A percentile compares a stretch with the other conserved stretches of the same genome.
Conservation (phyloP, 1,140 invertebrate genomes). For the Brachystomella parvula region DNA sequence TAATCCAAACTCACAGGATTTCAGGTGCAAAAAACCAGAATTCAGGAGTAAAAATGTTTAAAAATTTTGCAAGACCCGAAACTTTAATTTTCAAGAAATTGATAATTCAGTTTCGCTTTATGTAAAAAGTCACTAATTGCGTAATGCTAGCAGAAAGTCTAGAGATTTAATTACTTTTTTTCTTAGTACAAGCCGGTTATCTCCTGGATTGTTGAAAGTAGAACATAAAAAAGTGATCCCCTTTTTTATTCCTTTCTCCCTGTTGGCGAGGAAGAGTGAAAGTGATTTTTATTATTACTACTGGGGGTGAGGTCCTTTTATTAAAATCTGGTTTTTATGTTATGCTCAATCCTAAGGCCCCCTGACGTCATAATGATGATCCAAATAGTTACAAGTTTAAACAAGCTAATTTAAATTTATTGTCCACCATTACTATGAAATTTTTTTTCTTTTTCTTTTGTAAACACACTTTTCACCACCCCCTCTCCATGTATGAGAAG, state of each 20-base stretch:
- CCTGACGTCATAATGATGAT: slow-evolving; percentile 2
- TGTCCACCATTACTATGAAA: not conserved
- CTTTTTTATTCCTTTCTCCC: too few relatives aligned
- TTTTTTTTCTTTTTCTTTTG: not conserved
- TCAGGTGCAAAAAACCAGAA: not conserved
- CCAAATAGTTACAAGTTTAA: not conserved
- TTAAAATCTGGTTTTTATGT: slow-evolving; percentile 4
- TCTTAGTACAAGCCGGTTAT: not conserved
- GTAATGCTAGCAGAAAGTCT: not conserved
- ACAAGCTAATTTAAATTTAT: slow-evolving; percentile 12
- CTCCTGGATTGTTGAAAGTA: not conserved
- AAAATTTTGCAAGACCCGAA: not conserved
- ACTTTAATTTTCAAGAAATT: not conserved
- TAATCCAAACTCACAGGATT: not conserved
- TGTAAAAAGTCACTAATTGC: not conserved
- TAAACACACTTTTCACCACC: not conserved
- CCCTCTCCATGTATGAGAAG: not conserved
- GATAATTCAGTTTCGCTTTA: not conserved
- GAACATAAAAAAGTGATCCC: not conserved
- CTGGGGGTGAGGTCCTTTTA: not conserved
- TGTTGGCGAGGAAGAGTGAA: not conserved
- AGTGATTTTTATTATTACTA: slow-evolving; percentile 4
- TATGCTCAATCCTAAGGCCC: not conserved
- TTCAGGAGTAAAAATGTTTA: not conserved
- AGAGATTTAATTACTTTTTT: not conserved